phyloP scores from a whole-genome alignment of 2,888 invertebrate species.

The Synergus itoensis region DNA sequence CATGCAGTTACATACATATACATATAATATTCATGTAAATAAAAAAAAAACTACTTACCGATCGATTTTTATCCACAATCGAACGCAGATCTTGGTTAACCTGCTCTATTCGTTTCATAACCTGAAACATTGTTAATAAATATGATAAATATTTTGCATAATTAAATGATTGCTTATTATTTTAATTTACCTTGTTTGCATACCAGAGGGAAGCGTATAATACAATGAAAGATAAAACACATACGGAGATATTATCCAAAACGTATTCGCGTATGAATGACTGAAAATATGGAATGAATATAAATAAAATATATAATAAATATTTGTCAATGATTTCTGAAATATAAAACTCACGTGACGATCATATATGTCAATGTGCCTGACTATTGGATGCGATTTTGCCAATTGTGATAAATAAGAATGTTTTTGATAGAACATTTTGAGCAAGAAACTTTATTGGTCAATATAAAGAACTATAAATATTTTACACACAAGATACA shows the following conservation, averaged over 20 bases:
- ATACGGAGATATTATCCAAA: constrained; percentile 70
- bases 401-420: constrained; percentile 60
- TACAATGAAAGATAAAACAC: constrained; percentile 67
- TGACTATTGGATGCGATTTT: constrained; percentile 65
- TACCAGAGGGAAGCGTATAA: constrained; percentile 72
- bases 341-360: constrained; percentile 61
- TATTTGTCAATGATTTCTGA: neutral
- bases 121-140: constrained; percentile 56
- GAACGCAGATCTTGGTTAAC: constrained; percentile 66
- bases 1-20: no score
- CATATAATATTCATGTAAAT: no score
- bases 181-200: constrained; percentile 67
- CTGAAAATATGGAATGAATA: constrained; percentile 55
- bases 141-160: neutral
- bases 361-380: constrained; percentile 68
- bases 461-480: constrained; percentile 1
- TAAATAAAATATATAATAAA: constrained; percentile 13
- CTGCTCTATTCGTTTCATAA: constrained; percentile 66
- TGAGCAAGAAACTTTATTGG: neutral
- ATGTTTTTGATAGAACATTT: constrained; percentile 60
- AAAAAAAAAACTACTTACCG: constrained; percentile 56
- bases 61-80: constrained; percentile 65
- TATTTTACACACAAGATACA: neutral
- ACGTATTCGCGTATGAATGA: constrained; percentile 71
- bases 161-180: neutral